A percentile compares a stretch with the other conserved stretches of the same genome.
Evolutionary conservation across 2,797 vertebrate species (phyloP).

Genomic region (Chelon labrosus): DNA sequence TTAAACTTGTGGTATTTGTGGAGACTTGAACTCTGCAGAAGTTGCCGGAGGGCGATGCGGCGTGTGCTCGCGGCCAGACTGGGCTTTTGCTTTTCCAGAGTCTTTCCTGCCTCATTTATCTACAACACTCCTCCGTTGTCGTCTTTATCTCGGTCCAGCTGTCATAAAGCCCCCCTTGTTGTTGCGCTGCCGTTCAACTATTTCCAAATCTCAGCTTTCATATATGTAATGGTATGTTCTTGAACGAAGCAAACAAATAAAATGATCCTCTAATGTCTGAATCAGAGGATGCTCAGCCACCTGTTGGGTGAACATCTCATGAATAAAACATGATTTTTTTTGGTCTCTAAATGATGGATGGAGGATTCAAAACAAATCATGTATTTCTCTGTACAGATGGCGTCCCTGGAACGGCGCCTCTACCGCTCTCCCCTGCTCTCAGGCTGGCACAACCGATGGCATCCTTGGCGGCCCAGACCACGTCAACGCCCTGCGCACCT

Average conservation of each 20-base stretch:
- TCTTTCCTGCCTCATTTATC: no score
- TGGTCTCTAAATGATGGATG: conserved; percentile 12
- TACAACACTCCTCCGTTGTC: no score
- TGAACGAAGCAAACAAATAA: conserved; percentile 8
- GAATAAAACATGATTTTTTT: conserved; percentile 20
- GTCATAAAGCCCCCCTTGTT: no score
- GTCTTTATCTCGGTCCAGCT: no score
- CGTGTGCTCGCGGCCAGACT: no score
- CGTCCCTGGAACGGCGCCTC: conserved; percentile 69
- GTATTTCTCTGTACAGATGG: conserved; percentile 78
- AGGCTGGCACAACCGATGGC: conserved; percentile 76
- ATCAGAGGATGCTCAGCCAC: conserved; percentile 14
- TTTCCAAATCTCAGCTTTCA: not conserved
- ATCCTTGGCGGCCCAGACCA: conserved; percentile 5
- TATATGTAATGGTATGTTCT: conserved; percentile 3
- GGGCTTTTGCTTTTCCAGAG: no score
- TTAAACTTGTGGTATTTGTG: no score
- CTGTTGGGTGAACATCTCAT: conserved; percentile 19
- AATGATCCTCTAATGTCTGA: conserved; percentile 10
- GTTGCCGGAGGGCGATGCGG: no score
- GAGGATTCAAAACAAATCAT: conserved; percentile 17
- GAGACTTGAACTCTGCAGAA: no score
- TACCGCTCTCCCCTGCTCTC: conserved; percentile 77
- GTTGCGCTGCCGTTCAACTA: not conserved
- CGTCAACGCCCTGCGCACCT: conserved; percentile 17